These are phyloP conservation scores for Arctopsyche grandis DNA, from an alignment of 1,140 invertebrate species.

Conservation along the genomic window DNA sequence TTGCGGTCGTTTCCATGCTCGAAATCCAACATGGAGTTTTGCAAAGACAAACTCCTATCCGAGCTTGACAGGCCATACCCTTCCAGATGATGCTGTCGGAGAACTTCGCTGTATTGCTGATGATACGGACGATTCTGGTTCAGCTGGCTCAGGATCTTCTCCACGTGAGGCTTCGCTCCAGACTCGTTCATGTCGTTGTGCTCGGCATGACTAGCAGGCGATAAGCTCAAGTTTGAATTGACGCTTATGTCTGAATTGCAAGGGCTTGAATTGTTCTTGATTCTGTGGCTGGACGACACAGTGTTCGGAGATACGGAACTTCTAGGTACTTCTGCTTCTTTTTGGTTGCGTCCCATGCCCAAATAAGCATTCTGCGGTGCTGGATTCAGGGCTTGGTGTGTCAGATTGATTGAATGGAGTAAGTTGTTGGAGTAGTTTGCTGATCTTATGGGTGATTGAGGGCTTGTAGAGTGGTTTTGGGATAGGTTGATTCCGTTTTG, in stretches of 20 bases:
- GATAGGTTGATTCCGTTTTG: constrained; percentile 47
- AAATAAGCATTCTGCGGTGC: constrained; percentile 43
- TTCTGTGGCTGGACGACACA: constrained; percentile 46
- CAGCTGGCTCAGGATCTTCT: constrained; percentile 46
- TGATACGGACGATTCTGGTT: constrained; percentile 48
- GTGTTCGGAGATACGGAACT: constrained; percentile 47
- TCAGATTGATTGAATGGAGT: constrained; percentile 50
- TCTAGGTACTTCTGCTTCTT: constrained; percentile 44
- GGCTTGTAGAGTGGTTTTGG: constrained; percentile 50
- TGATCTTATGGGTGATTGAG: constrained; percentile 47
- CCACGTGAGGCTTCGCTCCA: constrained; percentile 33
- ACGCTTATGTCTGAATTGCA: constrained; percentile 54
- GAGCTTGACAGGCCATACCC: background rate
- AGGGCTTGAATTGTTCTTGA: constrained; percentile 48
- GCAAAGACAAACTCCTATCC: constrained; percentile 54
- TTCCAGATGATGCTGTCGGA: constrained; percentile 55
- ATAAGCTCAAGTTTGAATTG: constrained; percentile 51
- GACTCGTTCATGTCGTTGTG: constrained; percentile 25
- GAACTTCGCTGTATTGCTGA: constrained; percentile 53
- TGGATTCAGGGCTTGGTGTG: constrained; percentile 47
- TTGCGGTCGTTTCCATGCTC: constrained; percentile 53
- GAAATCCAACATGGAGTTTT: constrained; percentile 57
- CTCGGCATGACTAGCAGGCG: constrained; percentile 39
- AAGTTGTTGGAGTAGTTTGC: constrained; percentile 52
- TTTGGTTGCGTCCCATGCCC: constrained; percentile 30